These are phyloP conservation scores for Metridium senile DNA, from an alignment of 92 coral and sea anemone species.

Conservation along the genomic window DNA sequence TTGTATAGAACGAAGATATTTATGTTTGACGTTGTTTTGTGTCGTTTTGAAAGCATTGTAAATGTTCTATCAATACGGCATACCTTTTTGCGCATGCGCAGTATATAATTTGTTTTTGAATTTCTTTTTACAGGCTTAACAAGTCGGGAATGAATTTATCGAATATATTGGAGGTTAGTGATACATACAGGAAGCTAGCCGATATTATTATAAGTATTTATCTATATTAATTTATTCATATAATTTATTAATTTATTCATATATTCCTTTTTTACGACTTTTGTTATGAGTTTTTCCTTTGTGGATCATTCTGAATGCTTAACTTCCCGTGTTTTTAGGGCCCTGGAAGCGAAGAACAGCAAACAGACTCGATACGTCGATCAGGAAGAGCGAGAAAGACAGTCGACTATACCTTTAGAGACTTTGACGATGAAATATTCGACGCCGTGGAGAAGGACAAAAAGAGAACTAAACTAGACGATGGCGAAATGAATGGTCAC, in stretches of 20 bases:
- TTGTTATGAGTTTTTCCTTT: background rate
- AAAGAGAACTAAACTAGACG: constrained; percentile 52
- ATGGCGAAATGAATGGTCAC: constrained; percentile 58
- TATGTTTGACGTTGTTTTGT: no score
- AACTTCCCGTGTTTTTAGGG: no score
- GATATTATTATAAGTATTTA: background rate
- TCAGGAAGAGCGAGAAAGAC: constrained; percentile 94
- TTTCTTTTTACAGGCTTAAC: constrained; percentile 60
- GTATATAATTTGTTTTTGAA: background rate
- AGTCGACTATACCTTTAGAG: constrained; percentile 95
- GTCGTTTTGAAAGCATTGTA: no score
- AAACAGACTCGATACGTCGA: constrained; percentile 63
- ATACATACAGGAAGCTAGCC: background rate
- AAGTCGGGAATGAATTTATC: constrained; percentile 87
- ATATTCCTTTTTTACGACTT: background rate
- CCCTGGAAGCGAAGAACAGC: constrained; percentile 69
- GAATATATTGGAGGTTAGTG: constrained; percentile 84
- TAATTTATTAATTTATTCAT: background rate
- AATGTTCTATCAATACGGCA: no score
- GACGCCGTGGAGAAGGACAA: constrained; percentile 87
- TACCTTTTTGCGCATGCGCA: constrained; percentile 89
- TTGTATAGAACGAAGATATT: background rate
- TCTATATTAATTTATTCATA: background rate
- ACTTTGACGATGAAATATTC: constrained; percentile 92
- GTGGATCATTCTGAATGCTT: no score